A percentile compares a stretch with the other conserved stretches of the same genome.
Conservation (phyloP, 2,113 vertebrate species). For the Pollimyrus isidori region DNA sequence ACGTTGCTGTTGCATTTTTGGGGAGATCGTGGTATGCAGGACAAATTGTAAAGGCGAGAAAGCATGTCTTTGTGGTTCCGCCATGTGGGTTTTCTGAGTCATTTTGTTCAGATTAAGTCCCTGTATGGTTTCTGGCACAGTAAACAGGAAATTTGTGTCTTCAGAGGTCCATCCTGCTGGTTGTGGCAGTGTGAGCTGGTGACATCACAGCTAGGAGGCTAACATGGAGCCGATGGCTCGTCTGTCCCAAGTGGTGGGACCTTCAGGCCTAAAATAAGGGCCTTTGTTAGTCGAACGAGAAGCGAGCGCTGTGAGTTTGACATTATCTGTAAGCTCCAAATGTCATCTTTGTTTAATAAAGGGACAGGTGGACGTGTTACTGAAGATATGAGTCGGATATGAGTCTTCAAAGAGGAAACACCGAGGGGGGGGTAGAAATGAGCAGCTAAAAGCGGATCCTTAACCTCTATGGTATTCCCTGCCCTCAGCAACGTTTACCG, state of each 20-base stretch:
- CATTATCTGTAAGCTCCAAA: neutral
- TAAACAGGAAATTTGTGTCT: neutral
- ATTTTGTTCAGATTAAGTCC: neutral
- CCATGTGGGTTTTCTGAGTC: neutral
- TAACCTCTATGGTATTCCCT: neutral
- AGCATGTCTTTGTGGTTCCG: neutral
- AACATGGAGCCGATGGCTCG: neutral
- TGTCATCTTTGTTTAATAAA: neutral
- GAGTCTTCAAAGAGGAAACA: neutral
- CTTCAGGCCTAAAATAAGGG: neutral
- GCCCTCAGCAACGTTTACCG: neutral
- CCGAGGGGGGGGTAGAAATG: neutral
- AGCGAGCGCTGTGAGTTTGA: neutral
- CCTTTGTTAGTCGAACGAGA: neutral
- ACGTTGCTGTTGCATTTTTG: neutral
- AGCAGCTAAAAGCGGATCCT: neutral
- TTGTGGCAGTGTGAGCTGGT: neutral
- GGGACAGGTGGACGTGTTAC: neutral
- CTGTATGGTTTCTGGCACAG: neutral
- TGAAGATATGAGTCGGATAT: neutral
- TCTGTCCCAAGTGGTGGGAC: neutral
- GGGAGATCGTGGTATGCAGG: neutral
- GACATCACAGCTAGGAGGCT: neutral
- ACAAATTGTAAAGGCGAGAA: neutral
- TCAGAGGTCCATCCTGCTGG: neutral